A percentile compares a stretch with the other conserved stretches of the same genome.
phyloP scores from a whole-genome alignment of 2,113 vertebrate species.

The Aythya baeri region DNA sequence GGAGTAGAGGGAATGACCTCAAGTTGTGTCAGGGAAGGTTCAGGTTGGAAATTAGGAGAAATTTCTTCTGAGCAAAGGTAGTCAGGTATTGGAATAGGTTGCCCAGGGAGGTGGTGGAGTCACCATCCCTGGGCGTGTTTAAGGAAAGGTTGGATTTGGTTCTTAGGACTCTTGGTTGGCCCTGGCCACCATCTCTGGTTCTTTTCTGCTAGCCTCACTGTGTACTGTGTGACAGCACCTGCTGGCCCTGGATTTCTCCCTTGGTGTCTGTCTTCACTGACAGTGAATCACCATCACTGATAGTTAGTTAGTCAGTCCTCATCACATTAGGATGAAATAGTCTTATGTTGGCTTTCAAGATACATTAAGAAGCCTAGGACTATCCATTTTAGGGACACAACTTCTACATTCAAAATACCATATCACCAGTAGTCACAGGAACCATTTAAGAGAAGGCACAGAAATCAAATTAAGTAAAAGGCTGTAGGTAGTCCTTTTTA shows the following conservation, averaged over 20 bases:
- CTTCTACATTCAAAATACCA: not conserved
- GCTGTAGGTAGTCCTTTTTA: not conserved
- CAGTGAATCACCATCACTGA: not conserved
- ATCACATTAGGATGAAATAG: not conserved
- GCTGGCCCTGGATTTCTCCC: not conserved
- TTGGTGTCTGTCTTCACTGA: not conserved
- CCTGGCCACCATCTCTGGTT: not conserved
- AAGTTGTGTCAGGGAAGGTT: too few relatives aligned
- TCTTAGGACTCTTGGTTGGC: not conserved
- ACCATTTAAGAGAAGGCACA: not conserved
- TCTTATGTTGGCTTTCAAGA: not conserved
- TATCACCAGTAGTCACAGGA: accelerated
- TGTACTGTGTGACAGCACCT: not conserved
- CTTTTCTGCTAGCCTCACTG: not conserved
- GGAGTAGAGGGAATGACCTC: too few relatives aligned
- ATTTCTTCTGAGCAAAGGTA: too few relatives aligned
- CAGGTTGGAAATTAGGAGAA: too few relatives aligned
- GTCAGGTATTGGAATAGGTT: too few relatives aligned
- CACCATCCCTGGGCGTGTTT: too few relatives aligned
- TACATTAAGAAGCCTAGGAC: not conserved
- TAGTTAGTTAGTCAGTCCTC: not conserved
- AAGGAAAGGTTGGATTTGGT: too few relatives aligned
- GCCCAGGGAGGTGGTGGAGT: too few relatives aligned
- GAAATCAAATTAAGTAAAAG: not conserved
- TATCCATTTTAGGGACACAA: accelerated